Evolutionary conservation across 2,797 vertebrate species (phyloP).

Genomic region (Labroides dimidiatus): DNA sequence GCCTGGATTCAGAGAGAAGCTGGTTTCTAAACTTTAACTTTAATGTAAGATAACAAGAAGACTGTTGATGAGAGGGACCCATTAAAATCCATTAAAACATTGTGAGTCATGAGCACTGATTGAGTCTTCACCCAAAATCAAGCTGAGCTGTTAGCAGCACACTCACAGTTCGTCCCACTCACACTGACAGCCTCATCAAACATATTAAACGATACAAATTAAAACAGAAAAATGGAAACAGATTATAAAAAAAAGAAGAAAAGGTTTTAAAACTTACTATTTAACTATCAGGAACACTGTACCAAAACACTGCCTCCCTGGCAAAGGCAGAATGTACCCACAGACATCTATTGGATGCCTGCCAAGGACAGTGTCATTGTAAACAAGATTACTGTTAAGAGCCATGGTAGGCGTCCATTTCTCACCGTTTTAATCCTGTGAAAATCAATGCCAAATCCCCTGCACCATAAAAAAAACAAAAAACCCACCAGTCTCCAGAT

Average conservation of each 20-base stretch:
- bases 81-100: no score
- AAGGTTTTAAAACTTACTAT: not conserved
- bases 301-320: not conserved
- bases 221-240: no score
- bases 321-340: not conserved
- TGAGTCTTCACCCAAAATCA: no score
- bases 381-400: slow-evolving; percentile 15
- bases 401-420: not conserved
- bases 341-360: not conserved
- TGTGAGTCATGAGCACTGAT: no score
- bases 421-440: slow-evolving; percentile 6
- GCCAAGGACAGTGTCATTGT: slow-evolving; percentile 5
- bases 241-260: not conserved
- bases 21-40: no score
- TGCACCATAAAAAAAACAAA: not conserved
- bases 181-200: no score
- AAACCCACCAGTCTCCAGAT: not conserved
- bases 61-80: no score
- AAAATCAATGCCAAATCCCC: slow-evolving; percentile 4
- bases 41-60: no score
- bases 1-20: no score
- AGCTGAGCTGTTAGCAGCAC: no score
- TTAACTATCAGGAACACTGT: not conserved
- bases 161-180: no score
- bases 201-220: no score